Evolutionary conservation across 2,888 invertebrate genomes (phyloP), one percentile per base, ranked within the genome.

Genomic region (Ichneumon xanthorius): DNA sequence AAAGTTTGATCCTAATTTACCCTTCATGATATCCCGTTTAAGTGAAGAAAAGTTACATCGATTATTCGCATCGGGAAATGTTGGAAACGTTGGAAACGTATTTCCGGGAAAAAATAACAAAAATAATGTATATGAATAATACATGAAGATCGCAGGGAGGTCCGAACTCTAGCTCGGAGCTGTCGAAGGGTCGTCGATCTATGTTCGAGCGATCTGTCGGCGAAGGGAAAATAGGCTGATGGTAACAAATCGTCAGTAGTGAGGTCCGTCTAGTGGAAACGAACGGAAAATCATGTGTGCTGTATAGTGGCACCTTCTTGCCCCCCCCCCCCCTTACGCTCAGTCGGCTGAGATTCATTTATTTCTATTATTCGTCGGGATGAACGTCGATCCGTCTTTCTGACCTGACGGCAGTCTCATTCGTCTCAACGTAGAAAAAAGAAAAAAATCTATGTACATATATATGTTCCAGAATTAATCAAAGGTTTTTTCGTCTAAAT

Each of bases 181-280:
- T 75, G 79, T 50, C 63, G 63, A 78, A 63, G 68, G 58, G 70
- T 79, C 83, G 65, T 83, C 79, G 68, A 83, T 83, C 61, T 70
- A 75, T 65, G 30, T 83, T 71, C 26, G 70, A 63, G 48, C 26
- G 50, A 33, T 75, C 83, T 83, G 61, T 37, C 14, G 58, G 70
- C 33, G 33, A n/a, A 19, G 37, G 65, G 50, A 67, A 37, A 33
- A 33, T 53, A 30, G 30, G 63, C 37, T 53, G 50, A 30, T 63
- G 30, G 33, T 14, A 40, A 72, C 72, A 55, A 72, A 72, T 72
- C 40, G 37, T 40, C 55, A 22, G 22, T 22, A 58, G 37, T 11
- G 22, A 40, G 19, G 58, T 55, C 67, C 16, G 71, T 53, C 33
- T 9, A 72, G 53, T 70, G 19, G 65, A 53, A 48, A 67, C 26